Evolutionary conservation across 2,888 invertebrate genomes (phyloP), one percentile per base, ranked within the genome.

Genomic region (Drosophila borborema): DNA sequence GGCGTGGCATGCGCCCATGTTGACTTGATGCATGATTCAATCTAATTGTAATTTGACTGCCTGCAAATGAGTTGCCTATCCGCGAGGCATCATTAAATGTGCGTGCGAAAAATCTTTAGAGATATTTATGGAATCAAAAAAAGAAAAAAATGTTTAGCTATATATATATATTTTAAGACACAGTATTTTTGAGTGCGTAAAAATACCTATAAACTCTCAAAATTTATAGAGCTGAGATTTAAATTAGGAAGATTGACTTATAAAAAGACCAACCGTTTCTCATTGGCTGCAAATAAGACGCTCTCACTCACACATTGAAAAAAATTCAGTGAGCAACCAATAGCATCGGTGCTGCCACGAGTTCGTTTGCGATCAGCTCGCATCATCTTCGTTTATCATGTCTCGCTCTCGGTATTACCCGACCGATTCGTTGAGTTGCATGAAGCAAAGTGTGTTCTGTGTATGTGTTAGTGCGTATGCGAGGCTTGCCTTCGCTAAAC

Each of bases 41-140:
- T 63, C 60, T 79, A 78, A 78, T 80, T 78, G 67, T 64, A 65
- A 28, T 72, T 64, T 59, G 46, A 72, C 41, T 53, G 61, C 40
- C 62, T 41, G 74, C 68, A 74, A 74, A 68, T 51, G 59, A 48
- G 64, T 36, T 46, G 31, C 31, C 23, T 28, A 18, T 2, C 62
- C 48, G 20, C 18, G 5, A 18, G 51, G 20, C 49, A 51, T 71
- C 40, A 18, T 66, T 54, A 55, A 41, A 7, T 6, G 28, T 28
- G 20, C 28, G 28, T 41, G 28, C 3, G 9, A 36, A 20, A 12
- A 55, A 10, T n/a, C 9, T 38, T 20, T 1, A n/a, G 34, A 16
- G 6, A 34, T 18, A 23, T 53, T 28, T 16, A 7, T n/a, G 14
- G 18, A 38, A 46, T 14, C 34, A 18, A 8, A 1, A 2, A 16